phyloP scores from a whole-genome alignment of 2,797 vertebrate species.

The Ptychobarbus kaznakovi region DNA sequence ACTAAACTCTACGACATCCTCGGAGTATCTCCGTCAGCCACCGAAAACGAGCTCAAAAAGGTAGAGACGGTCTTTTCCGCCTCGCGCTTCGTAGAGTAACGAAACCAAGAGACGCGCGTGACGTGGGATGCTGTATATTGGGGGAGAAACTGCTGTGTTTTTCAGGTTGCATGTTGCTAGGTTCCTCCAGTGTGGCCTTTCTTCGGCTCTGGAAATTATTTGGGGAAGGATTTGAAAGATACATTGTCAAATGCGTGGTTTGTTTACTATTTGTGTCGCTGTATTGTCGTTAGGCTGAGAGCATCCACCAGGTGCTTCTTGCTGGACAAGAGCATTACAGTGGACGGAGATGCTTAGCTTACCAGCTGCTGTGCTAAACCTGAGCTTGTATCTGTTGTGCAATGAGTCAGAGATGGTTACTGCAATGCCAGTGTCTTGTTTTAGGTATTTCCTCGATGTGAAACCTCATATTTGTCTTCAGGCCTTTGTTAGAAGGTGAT shows the following conservation, averaged over 20 bases:
- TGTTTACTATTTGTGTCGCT: not conserved
- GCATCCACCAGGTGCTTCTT: not conserved
- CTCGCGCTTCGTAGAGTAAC: not conserved
- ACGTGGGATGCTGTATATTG: constrained; percentile 16
- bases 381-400: not conserved
- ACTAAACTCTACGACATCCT: constrained; percentile 96
- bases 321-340: not conserved
- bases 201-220: not conserved
- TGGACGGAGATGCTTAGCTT: constrained; percentile 6
- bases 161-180: not conserved
- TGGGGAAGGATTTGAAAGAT: not conserved
- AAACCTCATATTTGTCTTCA: constrained; percentile 1
- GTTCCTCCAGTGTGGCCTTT: constrained; percentile 19
- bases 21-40: constrained; percentile 90
- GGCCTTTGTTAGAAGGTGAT: constrained; percentile 26
- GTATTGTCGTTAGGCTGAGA: not conserved
- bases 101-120: constrained; percentile 4
- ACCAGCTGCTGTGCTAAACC: constrained; percentile 10
- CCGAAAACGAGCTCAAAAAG: constrained; percentile 96
- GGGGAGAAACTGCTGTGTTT: constrained; percentile 27
- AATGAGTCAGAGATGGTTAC: not conserved
- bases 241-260: not conserved
- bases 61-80: constrained; percentile 65
- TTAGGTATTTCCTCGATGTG: not conserved
- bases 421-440: not conserved